phyloP scores from a whole-genome alignment of 64 coral and sea anemone species.

The Stichodactyla mertensii region DNA sequence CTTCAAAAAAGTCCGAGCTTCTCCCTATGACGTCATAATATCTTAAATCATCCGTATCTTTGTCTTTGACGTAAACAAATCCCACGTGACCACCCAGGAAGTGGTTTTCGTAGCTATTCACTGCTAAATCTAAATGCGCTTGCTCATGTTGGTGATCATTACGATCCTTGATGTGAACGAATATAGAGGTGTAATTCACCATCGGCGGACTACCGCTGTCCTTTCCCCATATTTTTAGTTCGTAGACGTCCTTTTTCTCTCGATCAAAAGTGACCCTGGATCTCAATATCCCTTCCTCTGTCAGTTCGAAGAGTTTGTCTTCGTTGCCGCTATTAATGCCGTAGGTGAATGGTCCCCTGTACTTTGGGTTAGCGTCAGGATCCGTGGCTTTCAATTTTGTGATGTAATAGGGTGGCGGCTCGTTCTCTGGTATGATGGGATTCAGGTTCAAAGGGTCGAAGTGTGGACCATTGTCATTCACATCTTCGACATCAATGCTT shows the following conservation, averaged over 20 bases:
- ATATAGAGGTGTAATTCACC: slow-evolving; percentile 22
- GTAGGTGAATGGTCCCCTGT: slow-evolving; percentile 73
- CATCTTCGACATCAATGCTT: slow-evolving; percentile 50
- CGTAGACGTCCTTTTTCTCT: slow-evolving; percentile 47
- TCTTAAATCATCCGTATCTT: slow-evolving; percentile 68
- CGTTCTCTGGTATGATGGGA: slow-evolving; percentile 65
- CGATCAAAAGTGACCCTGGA: slow-evolving; percentile 66
- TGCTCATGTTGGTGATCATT: slow-evolving; percentile 83
- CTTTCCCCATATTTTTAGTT: slow-evolving; percentile 45
- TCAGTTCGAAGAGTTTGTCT: slow-evolving; percentile 23
- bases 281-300: slow-evolving; percentile 33
- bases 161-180: slow-evolving; percentile 63
- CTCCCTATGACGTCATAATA: slow-evolving; percentile 40
- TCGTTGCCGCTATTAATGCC: slow-evolving; percentile 55
- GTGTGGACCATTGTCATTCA: slow-evolving; percentile 87
- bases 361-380: slow-evolving; percentile 65
- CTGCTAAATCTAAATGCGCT: slow-evolving; percentile 50
- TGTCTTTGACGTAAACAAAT: slow-evolving; percentile 82
- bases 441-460: slow-evolving; percentile 41
- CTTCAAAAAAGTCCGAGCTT: slow-evolving; percentile 50
- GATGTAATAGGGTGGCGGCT: slow-evolving; percentile 32
- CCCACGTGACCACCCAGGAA: slow-evolving; percentile 65
- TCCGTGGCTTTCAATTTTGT: slow-evolving; percentile 65
- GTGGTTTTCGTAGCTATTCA: slow-evolving; percentile 60
- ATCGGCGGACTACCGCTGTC: slow-evolving; percentile 62